These are phyloP conservation scores for Netelia inedita DNA, from an alignment of 2,888 invertebrate species.

Conservation along the genomic window DNA sequence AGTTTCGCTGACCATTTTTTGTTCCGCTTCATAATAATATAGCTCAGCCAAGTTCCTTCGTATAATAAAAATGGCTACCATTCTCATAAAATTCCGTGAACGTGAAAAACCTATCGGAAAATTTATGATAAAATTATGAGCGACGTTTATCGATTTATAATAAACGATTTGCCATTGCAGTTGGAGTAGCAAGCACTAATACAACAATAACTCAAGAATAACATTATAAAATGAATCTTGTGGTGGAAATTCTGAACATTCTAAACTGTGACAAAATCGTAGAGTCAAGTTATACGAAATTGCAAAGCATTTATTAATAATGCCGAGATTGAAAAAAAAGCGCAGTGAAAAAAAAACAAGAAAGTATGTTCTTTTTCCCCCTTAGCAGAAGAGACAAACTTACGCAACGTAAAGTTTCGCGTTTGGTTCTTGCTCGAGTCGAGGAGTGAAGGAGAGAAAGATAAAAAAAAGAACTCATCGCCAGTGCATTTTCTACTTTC, in stretches of 20 bases:
- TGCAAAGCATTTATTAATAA: constrained; percentile 29
- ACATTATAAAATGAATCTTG: too few relatives aligned
- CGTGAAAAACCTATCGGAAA: too few relatives aligned
- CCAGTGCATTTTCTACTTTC: constrained; percentile 62
- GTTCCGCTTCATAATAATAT: too few relatives aligned
- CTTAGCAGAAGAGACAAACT: constrained; percentile 23
- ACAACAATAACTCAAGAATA: too few relatives aligned
- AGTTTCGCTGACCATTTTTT: background rate
- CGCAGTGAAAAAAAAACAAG: background rate
- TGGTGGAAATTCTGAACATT: background rate
- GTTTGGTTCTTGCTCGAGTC: constrained; percentile 21
- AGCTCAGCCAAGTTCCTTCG: too few relatives aligned
- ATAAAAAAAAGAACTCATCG: constrained; percentile 45
- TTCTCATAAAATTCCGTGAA: too few relatives aligned
- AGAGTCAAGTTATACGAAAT: background rate
- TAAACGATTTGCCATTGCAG: too few relatives aligned
- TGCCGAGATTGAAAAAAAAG: background rate
- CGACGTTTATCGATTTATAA: too few relatives aligned
- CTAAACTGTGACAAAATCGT: background rate
- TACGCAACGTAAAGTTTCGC: constrained; percentile 40
- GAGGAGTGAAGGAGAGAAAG: constrained; percentile 12
- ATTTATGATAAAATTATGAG: too few relatives aligned
- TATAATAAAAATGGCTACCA: too few relatives aligned
- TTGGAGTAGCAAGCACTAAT: too few relatives aligned
- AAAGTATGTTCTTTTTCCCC: constrained; percentile 17